These are phyloP conservation scores for Drosophila ficusphila DNA, from an alignment of 1,140 invertebrate genomes.

Conservation along the genomic window DNA sequence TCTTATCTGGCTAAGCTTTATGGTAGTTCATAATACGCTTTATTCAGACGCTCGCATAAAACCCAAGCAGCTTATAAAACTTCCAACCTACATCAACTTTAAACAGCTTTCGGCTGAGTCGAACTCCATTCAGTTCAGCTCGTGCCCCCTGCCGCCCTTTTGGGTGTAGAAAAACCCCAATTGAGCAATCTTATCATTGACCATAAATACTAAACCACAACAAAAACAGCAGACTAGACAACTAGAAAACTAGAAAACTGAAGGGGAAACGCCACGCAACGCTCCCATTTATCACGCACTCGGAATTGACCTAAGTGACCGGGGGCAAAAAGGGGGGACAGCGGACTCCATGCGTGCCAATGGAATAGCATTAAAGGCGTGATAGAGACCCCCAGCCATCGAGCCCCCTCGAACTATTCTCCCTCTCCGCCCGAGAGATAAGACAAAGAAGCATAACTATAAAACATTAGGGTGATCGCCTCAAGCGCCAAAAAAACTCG, in stretches of 20 bases:
- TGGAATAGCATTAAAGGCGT: constrained; percentile 55
- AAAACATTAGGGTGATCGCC: constrained; percentile 33
- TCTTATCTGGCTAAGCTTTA: constrained; percentile 68
- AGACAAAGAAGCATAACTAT: constrained; percentile 58
- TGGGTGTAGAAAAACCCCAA: constrained; percentile 44
- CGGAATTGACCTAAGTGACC: constrained; percentile 72
- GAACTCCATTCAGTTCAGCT: constrained; percentile 21
- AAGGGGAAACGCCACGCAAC: constrained; percentile 56
- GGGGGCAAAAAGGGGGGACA: constrained; percentile 29
- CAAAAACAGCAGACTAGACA: constrained; percentile 40
- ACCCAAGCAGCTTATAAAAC: constrained; percentile 65
- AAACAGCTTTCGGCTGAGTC: constrained; percentile 52
- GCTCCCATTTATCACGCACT: constrained; percentile 79
- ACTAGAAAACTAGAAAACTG: constrained; percentile 6
- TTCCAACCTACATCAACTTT: constrained; percentile 77
- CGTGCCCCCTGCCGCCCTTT: constrained; percentile 10
- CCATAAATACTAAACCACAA: constrained; percentile 76
- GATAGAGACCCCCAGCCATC: constrained; percentile 18
- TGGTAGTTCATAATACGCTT: constrained; percentile 54
- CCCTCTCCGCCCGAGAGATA: constrained; percentile 37
- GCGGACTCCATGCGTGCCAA: constrained; percentile 17
- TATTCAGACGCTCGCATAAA: constrained; percentile 13
- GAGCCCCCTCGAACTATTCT: constrained; percentile 13
- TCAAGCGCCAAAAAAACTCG: constrained; percentile 40
- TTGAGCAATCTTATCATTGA: constrained; percentile 77